Conservation (phyloP, 2,888 invertebrate species). For the Tachina fera region DNA sequence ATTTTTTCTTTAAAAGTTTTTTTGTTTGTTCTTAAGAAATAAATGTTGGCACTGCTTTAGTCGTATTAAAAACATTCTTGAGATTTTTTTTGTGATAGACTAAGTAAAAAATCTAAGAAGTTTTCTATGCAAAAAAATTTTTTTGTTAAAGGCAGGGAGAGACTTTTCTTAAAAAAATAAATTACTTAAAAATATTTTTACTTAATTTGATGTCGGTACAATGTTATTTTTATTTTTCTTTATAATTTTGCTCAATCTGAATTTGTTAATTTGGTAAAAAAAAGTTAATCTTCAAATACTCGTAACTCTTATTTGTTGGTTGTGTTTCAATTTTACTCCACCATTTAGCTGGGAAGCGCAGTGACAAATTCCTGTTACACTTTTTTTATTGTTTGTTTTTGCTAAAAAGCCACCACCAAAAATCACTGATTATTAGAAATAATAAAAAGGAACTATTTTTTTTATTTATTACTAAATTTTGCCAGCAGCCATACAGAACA, state of each 20-base stretch:
- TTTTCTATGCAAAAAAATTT: conserved; percentile 1
- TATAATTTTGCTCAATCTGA: neutral
- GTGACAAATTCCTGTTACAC: conserved; percentile 52
- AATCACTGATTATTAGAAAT: conserved; percentile 37
- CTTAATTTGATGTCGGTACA: neutral
- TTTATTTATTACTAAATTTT: conserved; percentile 37
- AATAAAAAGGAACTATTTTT: conserved; percentile 49
- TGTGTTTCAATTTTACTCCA: conserved; percentile 39
- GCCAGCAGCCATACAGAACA: conserved; percentile 19
- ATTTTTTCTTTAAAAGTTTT: conserved; percentile 35
- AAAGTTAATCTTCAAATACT: conserved; percentile 8
- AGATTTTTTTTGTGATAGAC: conserved; percentile 59
- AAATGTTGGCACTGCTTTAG: conserved; percentile 60
- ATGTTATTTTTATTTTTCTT: neutral
- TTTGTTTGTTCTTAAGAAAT: conserved; percentile 19
- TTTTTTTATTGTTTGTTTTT: conserved; percentile 4
- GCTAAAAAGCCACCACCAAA: conserved; percentile 54
- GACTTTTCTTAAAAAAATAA: conserved; percentile 31
- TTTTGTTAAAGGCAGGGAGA: neutral
- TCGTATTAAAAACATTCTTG: conserved; percentile 58
- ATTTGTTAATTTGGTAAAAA: conserved; percentile 4
- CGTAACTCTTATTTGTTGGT: conserved; percentile 1
- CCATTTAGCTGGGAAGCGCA: conserved; percentile 25
- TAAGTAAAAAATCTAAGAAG: conserved; percentile 54
- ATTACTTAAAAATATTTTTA: neutral